Evolutionary conservation across 2,113 vertebrate genomes (phyloP), one percentile per base, ranked within the genome.

Genomic region (Illadopsis cleaveri): DNA sequence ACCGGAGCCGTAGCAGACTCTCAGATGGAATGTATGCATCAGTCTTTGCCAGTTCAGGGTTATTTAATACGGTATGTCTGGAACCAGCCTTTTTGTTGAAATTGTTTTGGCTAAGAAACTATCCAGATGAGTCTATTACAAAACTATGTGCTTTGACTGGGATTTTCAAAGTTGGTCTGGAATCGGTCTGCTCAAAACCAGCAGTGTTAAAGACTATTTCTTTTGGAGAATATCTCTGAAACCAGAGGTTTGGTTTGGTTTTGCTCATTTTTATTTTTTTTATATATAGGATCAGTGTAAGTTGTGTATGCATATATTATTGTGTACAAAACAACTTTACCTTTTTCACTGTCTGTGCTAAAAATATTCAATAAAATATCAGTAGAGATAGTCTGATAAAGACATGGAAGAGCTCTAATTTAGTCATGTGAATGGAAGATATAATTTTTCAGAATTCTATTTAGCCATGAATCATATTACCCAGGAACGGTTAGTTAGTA

Each of bases 21-120:
- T 90, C 61, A 65, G 37, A 92, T 96, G 94, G 97, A 97, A 97
- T 97, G 97, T 93, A 95, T 96, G 96, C 92, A 92, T 92, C 83
- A 75, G 31, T 94, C 87, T 91, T 66, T 95, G 97, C 97, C 97
- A 97, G 60, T 96, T 97, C 91, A 88, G 94, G 95, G 97, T 97
- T 97, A 97, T 97, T 97, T 97, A 97, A 97, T 97, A 97, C 12
- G 11, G 64, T 92, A 95, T 95, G 97, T 97, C 97, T 97, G 96
- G 97, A 97, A 97, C 94, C 50, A 89, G 82, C 70, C 44, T 96
- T 95, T 96, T 94, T 93, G 94, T 89, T 96, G 87, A 97, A 97
- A 97, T 95, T 97, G 89, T 96, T 97, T 97, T 97, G 97, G 97
- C 97, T 97, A 94, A 96, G 89, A 90, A 97, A 73, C 64, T 86